Conservation (phyloP, 2,888 invertebrate genomes). For the Drosophila flavopinicola region DNA sequence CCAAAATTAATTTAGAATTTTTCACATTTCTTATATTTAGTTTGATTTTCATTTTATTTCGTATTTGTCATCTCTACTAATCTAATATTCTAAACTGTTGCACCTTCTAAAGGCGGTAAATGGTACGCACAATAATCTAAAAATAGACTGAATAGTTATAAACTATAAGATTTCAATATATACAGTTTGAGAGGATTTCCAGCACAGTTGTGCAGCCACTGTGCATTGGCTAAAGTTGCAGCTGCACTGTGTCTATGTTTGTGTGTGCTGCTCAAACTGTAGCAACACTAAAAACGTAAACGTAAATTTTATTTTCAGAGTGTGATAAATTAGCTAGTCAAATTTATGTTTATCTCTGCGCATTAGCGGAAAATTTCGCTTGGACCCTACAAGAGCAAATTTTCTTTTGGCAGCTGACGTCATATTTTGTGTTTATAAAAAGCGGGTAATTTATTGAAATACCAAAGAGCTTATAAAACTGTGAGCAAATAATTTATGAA, state of each 20-base stretch:
- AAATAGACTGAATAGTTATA: conserved; percentile 4
- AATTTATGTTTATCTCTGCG: conserved; percentile 16
- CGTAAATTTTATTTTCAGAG: conserved; percentile 8
- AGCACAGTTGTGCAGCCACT: conserved; percentile 23
- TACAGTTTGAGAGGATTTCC: background rate
- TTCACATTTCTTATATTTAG: conserved; percentile 25
- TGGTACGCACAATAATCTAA: conserved; percentile 50
- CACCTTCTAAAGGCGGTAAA: conserved; percentile 45
- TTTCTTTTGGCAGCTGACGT: conserved; percentile 49
- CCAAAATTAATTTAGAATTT: conserved; percentile 53
- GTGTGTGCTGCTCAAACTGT: conserved; percentile 11
- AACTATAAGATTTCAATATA: conserved; percentile 9
- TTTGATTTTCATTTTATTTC: conserved; percentile 28
- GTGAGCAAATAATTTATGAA: conserved; percentile 19
- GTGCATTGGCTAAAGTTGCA: conserved; percentile 30
- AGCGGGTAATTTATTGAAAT: conserved; percentile 28
- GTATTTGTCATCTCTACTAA: conserved; percentile 38
- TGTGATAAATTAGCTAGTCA: conserved; percentile 21
- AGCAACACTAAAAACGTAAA: background rate
- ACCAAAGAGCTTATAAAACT: conserved; percentile 21
- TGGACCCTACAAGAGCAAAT: conserved; percentile 36
- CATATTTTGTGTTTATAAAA: conserved; percentile 32
- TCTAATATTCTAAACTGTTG: conserved; percentile 22
- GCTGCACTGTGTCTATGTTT: conserved; percentile 4
- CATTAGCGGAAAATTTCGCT: conserved; percentile 19